Conservation (phyloP, 2,888 invertebrate genomes). For the Bellardia pandia region DNA sequence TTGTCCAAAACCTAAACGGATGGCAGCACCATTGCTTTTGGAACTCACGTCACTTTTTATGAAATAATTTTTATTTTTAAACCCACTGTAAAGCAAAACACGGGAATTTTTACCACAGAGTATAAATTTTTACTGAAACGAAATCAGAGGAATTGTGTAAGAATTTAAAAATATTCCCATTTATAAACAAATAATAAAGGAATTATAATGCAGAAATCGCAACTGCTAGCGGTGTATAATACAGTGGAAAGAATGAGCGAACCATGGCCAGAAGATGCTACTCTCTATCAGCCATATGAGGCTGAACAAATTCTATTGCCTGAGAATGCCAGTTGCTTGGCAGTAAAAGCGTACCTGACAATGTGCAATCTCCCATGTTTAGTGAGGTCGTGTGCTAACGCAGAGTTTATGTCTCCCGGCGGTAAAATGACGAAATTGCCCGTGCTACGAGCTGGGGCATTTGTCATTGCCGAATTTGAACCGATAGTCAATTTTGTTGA, state of each 20-base stretch:
- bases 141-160: conserved; percentile 50
- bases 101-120: too few relatives aligned
- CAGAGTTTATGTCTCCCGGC: conserved; percentile 98
- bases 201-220: conserved; percentile 78
- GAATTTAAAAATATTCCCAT: conserved; percentile 2
- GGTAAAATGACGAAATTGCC: conserved; percentile 91
- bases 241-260: conserved; percentile 87
- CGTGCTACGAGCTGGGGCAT: conserved; percentile 95
- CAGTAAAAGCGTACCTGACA: conserved; percentile 95
- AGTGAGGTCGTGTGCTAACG: conserved; percentile 94
- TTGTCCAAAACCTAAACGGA: not conserved
- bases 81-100: conserved; percentile 36
- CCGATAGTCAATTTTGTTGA: conserved; percentile 95
- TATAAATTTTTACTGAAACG: not conserved
- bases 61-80: conserved; percentile 26
- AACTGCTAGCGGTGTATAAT: conserved; percentile 80
- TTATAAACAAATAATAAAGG: conserved; percentile 45
- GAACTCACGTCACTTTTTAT: conserved; percentile 41
- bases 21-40: not conserved
- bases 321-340: conserved; percentile 96
- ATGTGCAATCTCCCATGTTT: conserved; percentile 95
- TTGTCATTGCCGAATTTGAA: conserved; percentile 95
- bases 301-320: conserved; percentile 96
- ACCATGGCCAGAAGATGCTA: conserved; percentile 95
- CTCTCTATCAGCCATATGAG: conserved; percentile 94